phyloP scores from a whole-genome alignment of 2,888 invertebrate species.

The Hylaea fasciaria region DNA sequence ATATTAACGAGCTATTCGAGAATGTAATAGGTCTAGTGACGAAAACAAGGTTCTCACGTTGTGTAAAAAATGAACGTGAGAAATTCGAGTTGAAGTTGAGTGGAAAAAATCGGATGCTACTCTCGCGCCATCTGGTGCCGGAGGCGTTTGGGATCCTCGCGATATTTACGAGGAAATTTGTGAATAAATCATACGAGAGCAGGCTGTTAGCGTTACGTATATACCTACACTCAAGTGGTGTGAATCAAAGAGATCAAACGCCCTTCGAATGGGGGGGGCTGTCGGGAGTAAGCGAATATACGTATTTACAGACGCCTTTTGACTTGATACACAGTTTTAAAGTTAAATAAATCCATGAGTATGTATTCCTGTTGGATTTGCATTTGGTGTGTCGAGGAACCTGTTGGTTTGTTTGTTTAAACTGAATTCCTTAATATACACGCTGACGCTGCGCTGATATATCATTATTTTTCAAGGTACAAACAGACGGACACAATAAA shows the following conservation, averaged over 20 bases:
- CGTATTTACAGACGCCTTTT: constrained; percentile 36
- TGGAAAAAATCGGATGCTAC: constrained; percentile 60
- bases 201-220: constrained; percentile 42
- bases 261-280: constrained; percentile 7
- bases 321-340: constrained; percentile 25
- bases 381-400: constrained; percentile 9
- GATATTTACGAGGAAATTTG: constrained; percentile 61
- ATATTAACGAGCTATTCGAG: constrained; percentile 14
- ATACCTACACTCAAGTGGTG: constrained; percentile 28
- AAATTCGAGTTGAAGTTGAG: constrained; percentile 48
- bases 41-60: constrained; percentile 40
- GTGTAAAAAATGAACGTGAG: constrained; percentile 56
- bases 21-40: constrained; percentile 19
- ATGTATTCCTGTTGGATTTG: constrained; percentile 17
- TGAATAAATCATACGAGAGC: constrained; percentile 63
- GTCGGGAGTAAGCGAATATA: constrained; percentile 22
- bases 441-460: too few relatives aligned
- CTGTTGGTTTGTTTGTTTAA: constrained; percentile 2
- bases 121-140: constrained; percentile 62
- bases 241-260: constrained; percentile 37
- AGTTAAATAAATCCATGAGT: constrained; percentile 17
- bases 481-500: too few relatives aligned
- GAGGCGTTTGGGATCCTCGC: constrained; percentile 45
- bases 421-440: background rate
- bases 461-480: too few relatives aligned